Base-by-base conservation (phyloP, 2,797 vertebrate genomes). In the Amblyopsis hoosieri region DNA sequence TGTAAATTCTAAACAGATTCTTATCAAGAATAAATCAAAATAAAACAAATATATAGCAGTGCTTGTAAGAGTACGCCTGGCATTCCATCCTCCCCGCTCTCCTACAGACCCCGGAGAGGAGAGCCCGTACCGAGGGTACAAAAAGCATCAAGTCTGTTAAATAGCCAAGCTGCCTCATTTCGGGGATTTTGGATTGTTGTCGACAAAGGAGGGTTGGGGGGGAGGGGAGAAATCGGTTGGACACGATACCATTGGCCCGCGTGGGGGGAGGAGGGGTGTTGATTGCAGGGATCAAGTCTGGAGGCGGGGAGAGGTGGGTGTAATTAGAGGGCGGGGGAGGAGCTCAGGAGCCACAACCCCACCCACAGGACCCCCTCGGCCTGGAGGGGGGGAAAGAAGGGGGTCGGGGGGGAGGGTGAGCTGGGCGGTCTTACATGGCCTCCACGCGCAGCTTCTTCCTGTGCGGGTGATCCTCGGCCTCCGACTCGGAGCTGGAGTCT, bases 401-500 rank as follows among this genome's bases (percentile, higher is more conserved):
- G 55, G 19, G 67, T 57, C 37, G 31, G 59, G 63, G 17, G 71
- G 1, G 17, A 50, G 11, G 8, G 0, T 42, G 42, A 9, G 48
- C 50, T 17, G 57, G 51, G 23, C 71, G n/a, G 14, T 58, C 37
- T 91, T 96, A 98, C 89, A 93, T 98, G 90, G 95, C 93, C 90
- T 98, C 97, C 91, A 94, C 91, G 4, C 96, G 96, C 80, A 96
- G 91, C 85, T 98, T 98, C 94, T 99, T 99, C 91, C 96, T 92
- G 90, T 89, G 95, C 81, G 95, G 94, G 2, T 93, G 94, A 88
- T 97, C 96, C 64, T 98, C 97, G 0, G 91, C 80, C 88, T 99
- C 97, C 0, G 97, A 99, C 78, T 98, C 97, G 0, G 97, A 98
- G 92, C 95, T 99, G 57, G 97, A 98, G 89, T 98, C 95, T 0